phyloP scores from a whole-genome alignment of 2,888 invertebrate species.

The Caradrina clavipalpis region DNA sequence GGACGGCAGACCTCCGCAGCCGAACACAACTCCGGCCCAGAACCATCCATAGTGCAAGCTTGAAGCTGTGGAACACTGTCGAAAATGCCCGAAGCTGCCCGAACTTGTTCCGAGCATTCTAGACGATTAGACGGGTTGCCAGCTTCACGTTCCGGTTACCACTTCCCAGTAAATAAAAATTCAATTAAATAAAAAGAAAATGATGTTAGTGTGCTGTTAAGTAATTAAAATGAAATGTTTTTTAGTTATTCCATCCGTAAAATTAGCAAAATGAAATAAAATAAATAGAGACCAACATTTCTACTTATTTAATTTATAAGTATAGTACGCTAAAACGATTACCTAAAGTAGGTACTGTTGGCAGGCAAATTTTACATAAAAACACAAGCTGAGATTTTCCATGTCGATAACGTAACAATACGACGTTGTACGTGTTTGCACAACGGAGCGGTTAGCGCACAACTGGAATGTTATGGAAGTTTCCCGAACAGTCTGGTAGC shows the following conservation, averaged over 20 bases:
- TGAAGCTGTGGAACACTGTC: slow-evolving; percentile 24
- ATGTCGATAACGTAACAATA: background rate
- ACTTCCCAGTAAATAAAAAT: background rate
- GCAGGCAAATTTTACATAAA: background rate
- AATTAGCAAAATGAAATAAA: no score
- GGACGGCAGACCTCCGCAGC: slow-evolving; percentile 13
- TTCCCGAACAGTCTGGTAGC: slow-evolving; percentile 51
- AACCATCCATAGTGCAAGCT: background rate
- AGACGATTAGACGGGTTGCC: slow-evolving; percentile 48
- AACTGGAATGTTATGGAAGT: slow-evolving; percentile 28
- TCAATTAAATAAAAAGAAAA: no score
- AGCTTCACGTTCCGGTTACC: slow-evolving; percentile 34
- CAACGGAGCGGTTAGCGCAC: slow-evolving; percentile 10
- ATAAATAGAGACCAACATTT: no score
- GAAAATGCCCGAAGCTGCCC: slow-evolving; percentile 41
- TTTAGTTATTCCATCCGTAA: no score
- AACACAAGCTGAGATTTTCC: background rate
- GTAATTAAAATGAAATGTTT: no score
- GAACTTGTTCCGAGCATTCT: slow-evolving; percentile 56
- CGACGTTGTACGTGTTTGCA: background rate
- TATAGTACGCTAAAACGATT: no score
- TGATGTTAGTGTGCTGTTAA: no score
- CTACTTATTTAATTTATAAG: no score
- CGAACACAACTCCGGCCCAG: background rate
- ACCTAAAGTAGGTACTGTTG: no score